These are phyloP conservation scores for Parauchenoglanis punctatus DNA, from an alignment of 2,797 vertebrate genomes.

Conservation along the genomic window DNA sequence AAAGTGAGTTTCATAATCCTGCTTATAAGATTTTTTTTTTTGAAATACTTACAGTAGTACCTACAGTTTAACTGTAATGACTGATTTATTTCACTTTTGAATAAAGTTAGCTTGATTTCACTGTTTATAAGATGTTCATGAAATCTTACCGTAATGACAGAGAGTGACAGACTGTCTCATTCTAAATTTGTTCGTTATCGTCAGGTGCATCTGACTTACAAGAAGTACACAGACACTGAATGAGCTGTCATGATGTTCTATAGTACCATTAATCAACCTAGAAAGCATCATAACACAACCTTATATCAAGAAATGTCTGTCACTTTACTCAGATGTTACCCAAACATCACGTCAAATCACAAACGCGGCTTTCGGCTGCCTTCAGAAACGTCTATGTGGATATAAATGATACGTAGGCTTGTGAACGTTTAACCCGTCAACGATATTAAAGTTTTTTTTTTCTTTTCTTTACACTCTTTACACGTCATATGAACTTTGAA, in stretches of 20 bases:
- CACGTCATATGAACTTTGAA: constrained; percentile 4
- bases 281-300: neutral
- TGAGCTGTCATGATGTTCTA: neutral
- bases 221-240: neutral
- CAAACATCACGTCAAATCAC: neutral
- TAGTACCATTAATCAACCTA: neutral
- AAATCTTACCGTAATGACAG: neutral
- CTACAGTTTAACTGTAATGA: neutral
- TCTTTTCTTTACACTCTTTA: neutral
- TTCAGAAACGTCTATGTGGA: neutral
- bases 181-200: neutral
- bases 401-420: neutral
- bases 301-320: neutral
- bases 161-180: neutral
- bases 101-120: neutral
- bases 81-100: neutral
- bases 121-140: neutral
- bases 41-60: neutral
- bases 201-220: neutral
- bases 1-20: neutral
- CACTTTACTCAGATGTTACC: neutral
- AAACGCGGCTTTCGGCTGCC: neutral
- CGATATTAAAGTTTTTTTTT: neutral
- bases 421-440: neutral
- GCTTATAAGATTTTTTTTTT: neutral